A percentile compares a stretch with the other conserved stretches of the same genome.
phyloP scores from a whole-genome alignment of 2,797 vertebrate species.

The Diplodus sargus region DNA sequence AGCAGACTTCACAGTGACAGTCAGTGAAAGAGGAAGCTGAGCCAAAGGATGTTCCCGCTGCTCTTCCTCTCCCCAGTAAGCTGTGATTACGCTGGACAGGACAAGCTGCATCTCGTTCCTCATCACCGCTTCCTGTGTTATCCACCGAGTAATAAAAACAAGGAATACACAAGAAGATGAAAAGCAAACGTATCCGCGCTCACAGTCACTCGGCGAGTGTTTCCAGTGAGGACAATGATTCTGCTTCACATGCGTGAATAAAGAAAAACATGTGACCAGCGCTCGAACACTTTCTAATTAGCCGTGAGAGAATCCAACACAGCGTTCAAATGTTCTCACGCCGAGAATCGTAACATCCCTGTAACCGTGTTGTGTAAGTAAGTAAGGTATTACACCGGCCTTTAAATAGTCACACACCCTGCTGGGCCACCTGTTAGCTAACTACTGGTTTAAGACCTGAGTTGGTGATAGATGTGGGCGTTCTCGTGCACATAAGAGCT shows the following conservation, averaged over 20 bases:
- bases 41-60: conserved; percentile 55
- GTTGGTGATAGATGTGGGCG: conserved; percentile 48
- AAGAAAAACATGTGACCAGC: neutral
- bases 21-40: conserved; percentile 16
- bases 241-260: neutral
- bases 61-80: conserved; percentile 42
- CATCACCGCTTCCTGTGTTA: conserved; percentile 27
- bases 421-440: conserved; percentile 76
- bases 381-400: conserved; percentile 63
- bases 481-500: conserved; percentile 53
- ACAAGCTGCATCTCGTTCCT: conserved; percentile 17
- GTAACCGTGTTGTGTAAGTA: conserved; percentile 75
- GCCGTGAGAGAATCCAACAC: neutral
- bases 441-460: conserved; percentile 61
- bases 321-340: conserved; percentile 38
- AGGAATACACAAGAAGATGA: neutral
- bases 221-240: neutral
- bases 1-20: conserved; percentile 3
- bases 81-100: conserved; percentile 39
- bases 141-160: neutral
- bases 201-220: conserved; percentile 6
- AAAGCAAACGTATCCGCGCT: neutral
- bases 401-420: conserved; percentile 77
- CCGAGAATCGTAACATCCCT: conserved; percentile 7
- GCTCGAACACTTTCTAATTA: conserved; percentile 4